A percentile compares a stretch with the other conserved stretches of the same genome.
phyloP scores from a whole-genome alignment of 2,113 vertebrate genomes.

The Scomber colias region DNA sequence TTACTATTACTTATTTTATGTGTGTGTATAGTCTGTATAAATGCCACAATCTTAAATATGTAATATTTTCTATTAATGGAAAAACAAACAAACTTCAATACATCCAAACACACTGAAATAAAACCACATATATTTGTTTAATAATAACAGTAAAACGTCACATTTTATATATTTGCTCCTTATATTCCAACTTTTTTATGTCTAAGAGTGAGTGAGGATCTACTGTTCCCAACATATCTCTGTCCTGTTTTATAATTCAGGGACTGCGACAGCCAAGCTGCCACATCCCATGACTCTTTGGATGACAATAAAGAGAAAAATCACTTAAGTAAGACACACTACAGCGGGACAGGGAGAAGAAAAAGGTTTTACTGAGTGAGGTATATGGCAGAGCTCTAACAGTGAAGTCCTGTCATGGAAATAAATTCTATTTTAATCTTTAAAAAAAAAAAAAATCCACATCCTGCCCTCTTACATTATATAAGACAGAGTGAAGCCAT shows the following conservation, averaged over 20 bases:
- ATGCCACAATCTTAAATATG: too few species aligned
- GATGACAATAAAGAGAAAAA: constrained; percentile 58
- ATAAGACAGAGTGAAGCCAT: constrained; percentile 30
- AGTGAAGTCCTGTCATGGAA: constrained; percentile 42
- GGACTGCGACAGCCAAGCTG: constrained; percentile 39
- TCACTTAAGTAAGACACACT: constrained; percentile 63
- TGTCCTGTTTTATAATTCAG: constrained; percentile 66
- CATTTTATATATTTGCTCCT: neutral
- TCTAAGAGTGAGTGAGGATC: constrained; percentile 10
- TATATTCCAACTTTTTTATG: neutral
- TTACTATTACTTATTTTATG: too few species aligned
- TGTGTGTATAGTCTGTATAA: too few species aligned
- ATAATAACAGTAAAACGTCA: neutral
- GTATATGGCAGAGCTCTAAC: constrained; percentile 14
- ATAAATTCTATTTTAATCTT: constrained; percentile 46
- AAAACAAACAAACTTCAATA: too few species aligned
- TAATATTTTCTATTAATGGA: too few species aligned
- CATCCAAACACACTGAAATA: too few species aligned
- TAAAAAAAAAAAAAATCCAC: constrained; percentile 19
- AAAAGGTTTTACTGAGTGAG: constrained; percentile 37
- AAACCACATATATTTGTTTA: too few species aligned
- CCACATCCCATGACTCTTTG: constrained; percentile 49
- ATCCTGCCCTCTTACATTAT: constrained; percentile 30
- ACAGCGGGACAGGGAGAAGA: neutral
- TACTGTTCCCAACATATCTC: constrained; percentile 41